These are phyloP conservation scores for Nibea albiflora DNA, from an alignment of 2,113 vertebrate species.

Conservation along the genomic window DNA sequence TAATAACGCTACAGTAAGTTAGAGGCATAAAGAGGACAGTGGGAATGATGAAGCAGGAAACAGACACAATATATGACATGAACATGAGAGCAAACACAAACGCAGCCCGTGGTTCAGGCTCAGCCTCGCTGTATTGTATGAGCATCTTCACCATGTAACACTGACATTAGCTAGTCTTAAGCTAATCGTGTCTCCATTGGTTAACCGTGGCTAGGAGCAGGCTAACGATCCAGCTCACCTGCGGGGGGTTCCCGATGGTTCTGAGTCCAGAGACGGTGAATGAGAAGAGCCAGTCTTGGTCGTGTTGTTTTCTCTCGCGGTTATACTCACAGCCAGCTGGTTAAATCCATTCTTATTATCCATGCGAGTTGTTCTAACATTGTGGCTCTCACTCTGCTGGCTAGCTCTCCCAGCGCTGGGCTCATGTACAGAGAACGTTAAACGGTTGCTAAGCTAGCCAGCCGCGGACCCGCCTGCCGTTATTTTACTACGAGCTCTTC, in stretches of 20 bases:
- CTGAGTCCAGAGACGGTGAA: slow-evolving; percentile 26
- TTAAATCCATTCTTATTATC: not conserved
- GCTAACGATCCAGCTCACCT: slow-evolving; percentile 67
- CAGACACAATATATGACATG: not conserved
- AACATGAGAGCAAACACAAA: not conserved
- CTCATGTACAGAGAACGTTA: slow-evolving; percentile 33
- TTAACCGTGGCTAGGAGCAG: slow-evolving; percentile 39
- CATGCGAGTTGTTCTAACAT: not conserved
- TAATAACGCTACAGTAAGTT: not conserved
- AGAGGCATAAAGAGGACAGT: not conserved
- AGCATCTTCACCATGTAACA: not conserved
- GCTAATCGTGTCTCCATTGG: slow-evolving; percentile 15
- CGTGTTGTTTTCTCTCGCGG: not conserved
- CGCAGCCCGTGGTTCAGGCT: too few relatives aligned
- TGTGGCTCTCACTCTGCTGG: not conserved
- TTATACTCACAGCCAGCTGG: not conserved
- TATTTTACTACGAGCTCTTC: slow-evolving; percentile 28
- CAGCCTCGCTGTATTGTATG: too few relatives aligned
- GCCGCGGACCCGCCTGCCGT: slow-evolving; percentile 6
- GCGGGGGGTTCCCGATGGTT: slow-evolving; percentile 1
- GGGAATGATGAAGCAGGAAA: not conserved
- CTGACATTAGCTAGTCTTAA: slow-evolving; percentile 5
- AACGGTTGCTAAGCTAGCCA: slow-evolving; percentile 23
- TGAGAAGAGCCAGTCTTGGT: not conserved
- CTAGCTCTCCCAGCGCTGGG: slow-evolving; percentile 26